Evolutionary conservation across 2,888 invertebrate genomes (phyloP).

Genomic region (Anorthoa munda): DNA sequence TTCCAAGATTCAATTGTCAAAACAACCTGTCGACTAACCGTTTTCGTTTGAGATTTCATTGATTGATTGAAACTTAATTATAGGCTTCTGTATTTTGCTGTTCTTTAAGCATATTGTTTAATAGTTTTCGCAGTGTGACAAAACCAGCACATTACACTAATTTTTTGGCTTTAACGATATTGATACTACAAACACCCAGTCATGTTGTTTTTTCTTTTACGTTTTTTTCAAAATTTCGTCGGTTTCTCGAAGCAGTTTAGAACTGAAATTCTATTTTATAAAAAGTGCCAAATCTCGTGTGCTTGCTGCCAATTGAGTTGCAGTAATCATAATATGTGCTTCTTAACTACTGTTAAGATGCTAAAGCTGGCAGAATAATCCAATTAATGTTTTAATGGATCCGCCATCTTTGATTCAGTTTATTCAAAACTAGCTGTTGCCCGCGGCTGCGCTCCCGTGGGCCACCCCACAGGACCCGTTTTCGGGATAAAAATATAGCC

Average conservation of each 20-base stretch:
- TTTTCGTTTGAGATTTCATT: constrained; percentile 24
- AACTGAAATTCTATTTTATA: background rate
- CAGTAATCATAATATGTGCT: background rate
- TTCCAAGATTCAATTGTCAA: constrained; percentile 40
- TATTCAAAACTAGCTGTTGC: too few relatives aligned
- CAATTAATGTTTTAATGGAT: background rate
- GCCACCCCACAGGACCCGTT: too few relatives aligned
- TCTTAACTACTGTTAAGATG: background rate
- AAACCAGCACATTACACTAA: too few relatives aligned
- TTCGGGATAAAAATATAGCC: too few relatives aligned
- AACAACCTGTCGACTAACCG: constrained; percentile 25
- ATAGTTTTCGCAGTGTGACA: background rate
- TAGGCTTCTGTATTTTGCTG: background rate
- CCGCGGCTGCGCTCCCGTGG: too few relatives aligned
- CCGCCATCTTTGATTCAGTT: constrained; percentile 3
- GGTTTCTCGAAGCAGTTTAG: background rate
- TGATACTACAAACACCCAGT: too few relatives aligned
- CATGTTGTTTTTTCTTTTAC: too few relatives aligned
- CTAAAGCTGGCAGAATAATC: background rate
- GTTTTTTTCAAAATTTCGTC: background rate
- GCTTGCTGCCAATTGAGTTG: background rate
- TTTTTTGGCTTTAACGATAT: too few relatives aligned
- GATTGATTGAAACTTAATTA: constrained; percentile 31
- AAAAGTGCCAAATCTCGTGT: background rate
- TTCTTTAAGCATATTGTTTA: constrained; percentile 2